Conservation (phyloP, 2,888 invertebrate genomes). For the Salticus scenicus region DNA sequence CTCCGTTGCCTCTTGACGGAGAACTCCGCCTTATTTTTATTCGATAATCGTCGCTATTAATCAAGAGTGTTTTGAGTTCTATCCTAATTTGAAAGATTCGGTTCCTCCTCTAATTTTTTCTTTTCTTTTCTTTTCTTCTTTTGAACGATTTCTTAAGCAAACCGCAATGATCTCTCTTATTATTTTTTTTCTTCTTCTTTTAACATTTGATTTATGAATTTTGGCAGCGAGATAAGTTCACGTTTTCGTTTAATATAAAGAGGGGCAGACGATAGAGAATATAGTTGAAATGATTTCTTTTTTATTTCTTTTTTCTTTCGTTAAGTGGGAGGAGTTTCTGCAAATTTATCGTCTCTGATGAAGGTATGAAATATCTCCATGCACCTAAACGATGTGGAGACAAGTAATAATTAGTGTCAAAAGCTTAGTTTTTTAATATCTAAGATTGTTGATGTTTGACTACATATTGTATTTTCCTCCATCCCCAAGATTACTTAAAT, state of each 20-base stretch:
- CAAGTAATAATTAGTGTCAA: constrained; percentile 63
- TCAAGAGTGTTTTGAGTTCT: constrained; percentile 14
- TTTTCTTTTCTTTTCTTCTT: no score
- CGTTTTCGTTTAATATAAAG: no score
- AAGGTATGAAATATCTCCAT: constrained; percentile 9
- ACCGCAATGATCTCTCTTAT: no score
- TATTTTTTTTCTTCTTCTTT: background rate
- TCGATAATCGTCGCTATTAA: constrained; percentile 55
- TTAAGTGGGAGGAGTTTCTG: constrained; percentile 12
- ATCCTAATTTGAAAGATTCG: constrained; percentile 23
- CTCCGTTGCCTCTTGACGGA: background rate
- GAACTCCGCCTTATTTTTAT: constrained; percentile 49
- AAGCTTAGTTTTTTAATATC: constrained; percentile 13
- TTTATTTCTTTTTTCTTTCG: background rate
- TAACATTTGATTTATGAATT: constrained; percentile 23
- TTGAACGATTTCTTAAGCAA: background rate
- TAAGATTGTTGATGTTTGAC: background rate
- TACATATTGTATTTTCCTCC: background rate
- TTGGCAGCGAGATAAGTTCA: constrained; percentile 6
- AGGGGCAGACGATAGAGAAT: no score
- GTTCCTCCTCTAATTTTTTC: constrained; percentile 19
- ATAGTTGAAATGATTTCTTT: background rate
- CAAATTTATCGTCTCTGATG: constrained; percentile 11
- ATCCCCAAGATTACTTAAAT: background rate
- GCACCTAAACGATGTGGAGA: constrained; percentile 1